phyloP scores from a whole-genome alignment of 2,888 invertebrate species.

The Plagiodera versicolora region DNA sequence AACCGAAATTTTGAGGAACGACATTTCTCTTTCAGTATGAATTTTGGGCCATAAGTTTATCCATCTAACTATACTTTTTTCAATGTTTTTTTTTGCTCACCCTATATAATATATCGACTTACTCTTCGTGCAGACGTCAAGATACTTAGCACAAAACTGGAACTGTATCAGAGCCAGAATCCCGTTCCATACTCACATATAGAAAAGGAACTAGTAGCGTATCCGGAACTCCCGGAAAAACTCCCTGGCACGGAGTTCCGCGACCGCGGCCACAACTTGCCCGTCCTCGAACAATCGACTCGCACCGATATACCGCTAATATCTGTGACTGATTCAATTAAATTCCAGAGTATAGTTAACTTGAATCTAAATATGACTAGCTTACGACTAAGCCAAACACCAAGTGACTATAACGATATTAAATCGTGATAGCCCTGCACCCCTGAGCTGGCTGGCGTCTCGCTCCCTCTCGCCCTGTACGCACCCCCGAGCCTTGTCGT shows the following conservation, averaged over 20 bases:
- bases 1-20: no score
- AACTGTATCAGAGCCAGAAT: no score
- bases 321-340: conserved; percentile 58
- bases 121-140: no score
- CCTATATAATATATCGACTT: no score
- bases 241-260: background rate
- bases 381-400: conserved; percentile 57
- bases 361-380: conserved; percentile 56
- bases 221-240: conserved; percentile 7
- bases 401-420: conserved; percentile 58
- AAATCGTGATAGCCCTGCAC: conserved; percentile 57
- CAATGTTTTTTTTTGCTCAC: no score
- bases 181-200: no score
- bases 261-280: conserved; percentile 30
- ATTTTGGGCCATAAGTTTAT: no score
- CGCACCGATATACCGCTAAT: conserved; percentile 56
- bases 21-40: no score
- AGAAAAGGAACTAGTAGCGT: no score
- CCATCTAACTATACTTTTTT: no score
- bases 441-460: conserved; percentile 25
- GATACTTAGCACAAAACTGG: no score
- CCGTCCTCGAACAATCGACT: conserved; percentile 52
- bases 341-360: conserved; percentile 55
- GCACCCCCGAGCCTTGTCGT: conserved; percentile 50
- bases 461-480: conserved; percentile 42